phyloP scores from a whole-genome alignment of 2,797 vertebrate genomes.

The Galaxias olidus region DNA sequence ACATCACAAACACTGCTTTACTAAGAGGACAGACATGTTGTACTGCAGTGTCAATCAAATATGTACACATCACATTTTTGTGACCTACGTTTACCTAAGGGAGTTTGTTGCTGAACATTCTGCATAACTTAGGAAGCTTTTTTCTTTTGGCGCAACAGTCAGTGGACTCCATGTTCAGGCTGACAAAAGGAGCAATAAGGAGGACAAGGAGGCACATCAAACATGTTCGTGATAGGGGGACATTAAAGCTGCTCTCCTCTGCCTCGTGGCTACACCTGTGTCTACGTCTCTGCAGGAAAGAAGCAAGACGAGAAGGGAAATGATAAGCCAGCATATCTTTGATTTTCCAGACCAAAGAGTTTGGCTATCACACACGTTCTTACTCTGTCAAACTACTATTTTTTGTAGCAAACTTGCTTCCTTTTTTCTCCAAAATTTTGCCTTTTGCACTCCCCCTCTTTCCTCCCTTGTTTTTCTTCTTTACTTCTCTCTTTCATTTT shows the following conservation, averaged over 20 bases:
- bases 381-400: too few relatives aligned
- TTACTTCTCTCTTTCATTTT: too few relatives aligned
- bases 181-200: slow-evolving; percentile 16
- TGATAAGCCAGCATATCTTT: slow-evolving; percentile 20
- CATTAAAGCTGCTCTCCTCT: slow-evolving; percentile 35
- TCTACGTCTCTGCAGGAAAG: slow-evolving; percentile 26
- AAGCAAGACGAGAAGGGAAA: slow-evolving; percentile 20
- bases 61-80: too few relatives aligned
- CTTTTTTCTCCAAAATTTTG: not conserved
- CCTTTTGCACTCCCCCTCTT: not conserved
- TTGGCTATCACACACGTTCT: not conserved
- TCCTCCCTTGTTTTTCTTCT: not conserved
- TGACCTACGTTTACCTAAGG: too few relatives aligned
- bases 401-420: too few relatives aligned
- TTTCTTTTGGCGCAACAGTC: not conserved
- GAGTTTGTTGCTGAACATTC: not conserved
- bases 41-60: too few relatives aligned
- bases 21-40: too few relatives aligned
- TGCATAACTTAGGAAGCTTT: not conserved
- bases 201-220: not conserved
- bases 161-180: slow-evolving; percentile 2
- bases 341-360: slow-evolving; percentile 21
- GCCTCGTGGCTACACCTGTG: slow-evolving; percentile 16
- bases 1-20: too few relatives aligned
- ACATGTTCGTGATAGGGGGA: slow-evolving; percentile 33